Evolutionary conservation across 2,797 vertebrate species (phyloP).

Genomic region (Platyrinchus mystaceus): DNA sequence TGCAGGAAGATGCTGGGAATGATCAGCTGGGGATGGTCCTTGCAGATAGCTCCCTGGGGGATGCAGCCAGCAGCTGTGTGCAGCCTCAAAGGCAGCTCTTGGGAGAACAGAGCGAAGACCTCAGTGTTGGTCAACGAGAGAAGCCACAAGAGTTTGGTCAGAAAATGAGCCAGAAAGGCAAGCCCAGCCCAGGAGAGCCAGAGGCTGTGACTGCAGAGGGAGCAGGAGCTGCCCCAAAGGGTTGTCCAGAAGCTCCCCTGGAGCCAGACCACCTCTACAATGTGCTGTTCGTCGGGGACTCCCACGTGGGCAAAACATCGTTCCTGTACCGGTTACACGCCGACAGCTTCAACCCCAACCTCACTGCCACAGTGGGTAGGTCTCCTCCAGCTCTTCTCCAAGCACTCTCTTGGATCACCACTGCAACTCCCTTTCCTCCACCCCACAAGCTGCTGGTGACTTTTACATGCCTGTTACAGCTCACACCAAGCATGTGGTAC

Average conservation of each 20-base stretch:
- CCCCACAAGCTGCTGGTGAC: neutral
- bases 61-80: neutral
- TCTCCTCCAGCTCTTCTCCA: neutral
- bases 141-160: neutral
- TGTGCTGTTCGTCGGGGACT: slow-evolving; percentile 88
- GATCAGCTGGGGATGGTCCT: neutral
- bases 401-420: accelerated
- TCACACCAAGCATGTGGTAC: accelerated
- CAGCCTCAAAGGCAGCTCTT: neutral
- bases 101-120: neutral
- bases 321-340: slow-evolving; percentile 84
- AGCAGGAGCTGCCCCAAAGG: neutral
- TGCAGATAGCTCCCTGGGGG: neutral
- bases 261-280: slow-evolving; percentile 80
- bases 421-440: neutral
- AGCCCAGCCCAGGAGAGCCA: neutral
- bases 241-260: neutral
- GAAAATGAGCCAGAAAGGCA: neutral
- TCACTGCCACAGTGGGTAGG: slow-evolving; percentile 85
- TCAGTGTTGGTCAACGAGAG: accelerated
- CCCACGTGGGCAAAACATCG: slow-evolving; percentile 90
- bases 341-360: slow-evolving; percentile 74
- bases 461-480: accelerated
- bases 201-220: neutral
- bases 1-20: neutral